Percentiles rank a stretch among this genome's conserved stretches.
Conservation (phyloP, 1,140 invertebrate genomes). For the Caenorhabditis remanei region DNA sequence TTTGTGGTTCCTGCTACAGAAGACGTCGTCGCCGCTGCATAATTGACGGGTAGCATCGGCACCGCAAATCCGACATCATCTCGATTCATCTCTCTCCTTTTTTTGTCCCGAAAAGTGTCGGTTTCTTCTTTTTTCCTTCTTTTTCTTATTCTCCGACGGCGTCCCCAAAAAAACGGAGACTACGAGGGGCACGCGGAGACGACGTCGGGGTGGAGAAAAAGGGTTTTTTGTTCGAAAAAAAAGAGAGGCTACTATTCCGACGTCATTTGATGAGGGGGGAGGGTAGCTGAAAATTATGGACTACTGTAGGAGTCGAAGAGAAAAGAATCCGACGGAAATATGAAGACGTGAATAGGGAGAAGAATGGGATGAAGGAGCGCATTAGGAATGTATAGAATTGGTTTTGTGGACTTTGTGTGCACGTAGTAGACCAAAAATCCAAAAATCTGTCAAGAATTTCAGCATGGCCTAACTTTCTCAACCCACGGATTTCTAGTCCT, state of each 20-base stretch:
- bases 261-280: neutral
- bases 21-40: neutral
- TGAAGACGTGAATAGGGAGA: too few relatives aligned
- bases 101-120: conserved; percentile 28
- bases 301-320: neutral
- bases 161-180: neutral
- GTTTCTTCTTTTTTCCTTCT: neutral
- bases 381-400: too few relatives aligned
- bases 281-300: neutral
- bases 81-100: neutral
- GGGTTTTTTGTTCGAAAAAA: conserved; percentile 23
- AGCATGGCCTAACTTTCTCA: too few relatives aligned
- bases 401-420: too few relatives aligned
- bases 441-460: too few relatives aligned
- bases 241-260: conserved; percentile 17
- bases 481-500: too few relatives aligned
- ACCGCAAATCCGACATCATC: conserved; percentile 28
- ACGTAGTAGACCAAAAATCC: too few relatives aligned
- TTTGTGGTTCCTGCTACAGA: neutral
- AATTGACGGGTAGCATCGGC: conserved; percentile 45
- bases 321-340: neutral
- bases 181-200: neutral
- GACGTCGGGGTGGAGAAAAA: neutral
- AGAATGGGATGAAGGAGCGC: too few relatives aligned
- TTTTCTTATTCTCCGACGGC: neutral